A percentile compares a stretch with the other conserved stretches of the same genome.
Evolutionary conservation across 2,888 invertebrate species (phyloP).

Genomic region (Eugnorisma glareosa): DNA sequence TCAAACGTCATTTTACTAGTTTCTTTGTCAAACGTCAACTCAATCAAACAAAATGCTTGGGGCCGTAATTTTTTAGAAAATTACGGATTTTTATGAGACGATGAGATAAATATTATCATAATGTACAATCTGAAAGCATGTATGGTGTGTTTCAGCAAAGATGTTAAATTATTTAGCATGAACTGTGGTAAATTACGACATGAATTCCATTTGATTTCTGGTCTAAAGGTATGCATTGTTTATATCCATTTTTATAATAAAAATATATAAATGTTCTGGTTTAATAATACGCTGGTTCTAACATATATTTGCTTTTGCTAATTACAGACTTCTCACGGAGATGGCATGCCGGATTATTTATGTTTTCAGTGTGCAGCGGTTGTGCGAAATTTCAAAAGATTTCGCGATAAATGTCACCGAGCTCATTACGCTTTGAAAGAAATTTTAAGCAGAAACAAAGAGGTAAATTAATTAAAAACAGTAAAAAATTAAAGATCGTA

Average conservation of each 20-base stretch:
- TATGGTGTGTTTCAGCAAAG: constrained; percentile 81
- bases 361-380: constrained; percentile 81
- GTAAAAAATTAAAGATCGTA: neutral
- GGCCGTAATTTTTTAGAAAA: constrained; percentile 30
- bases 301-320: neutral
- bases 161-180: constrained; percentile 79
- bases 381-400: constrained; percentile 77
- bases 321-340: constrained; percentile 77
- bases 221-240: constrained; percentile 79
- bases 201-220: constrained; percentile 81
- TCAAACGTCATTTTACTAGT: constrained; percentile 11
- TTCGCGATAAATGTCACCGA: constrained; percentile 84
- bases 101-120: constrained; percentile 56
- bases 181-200: constrained; percentile 77
- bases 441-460: constrained; percentile 77
- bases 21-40: constrained; percentile 44
- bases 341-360: constrained; percentile 82
- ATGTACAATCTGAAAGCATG: constrained; percentile 84
- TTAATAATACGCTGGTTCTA: neutral
- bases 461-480: constrained; percentile 70
- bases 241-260: constrained; percentile 35
- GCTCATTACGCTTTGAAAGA: constrained; percentile 81
- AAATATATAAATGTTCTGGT: neutral
- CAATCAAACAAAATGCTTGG: constrained; percentile 53
- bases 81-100: neutral